A percentile compares a stretch with the other conserved stretches of the same genome.
Evolutionary conservation across 1,140 invertebrate genomes (phyloP).

Genomic region (Bilobella aurantiaca): DNA sequence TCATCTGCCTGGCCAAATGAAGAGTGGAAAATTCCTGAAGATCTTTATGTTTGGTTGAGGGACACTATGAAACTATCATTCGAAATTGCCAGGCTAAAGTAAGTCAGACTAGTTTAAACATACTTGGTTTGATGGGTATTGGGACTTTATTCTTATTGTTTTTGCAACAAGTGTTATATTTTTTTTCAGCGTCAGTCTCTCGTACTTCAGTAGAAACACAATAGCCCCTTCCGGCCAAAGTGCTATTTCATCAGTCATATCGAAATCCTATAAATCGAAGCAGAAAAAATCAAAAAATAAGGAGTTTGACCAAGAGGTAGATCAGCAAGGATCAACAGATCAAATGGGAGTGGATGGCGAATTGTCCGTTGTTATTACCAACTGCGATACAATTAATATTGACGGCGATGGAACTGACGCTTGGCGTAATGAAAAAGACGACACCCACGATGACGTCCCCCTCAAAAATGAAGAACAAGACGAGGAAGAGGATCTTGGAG

Average conservation of each 20-base stretch:
- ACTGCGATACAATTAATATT: too few relatives aligned
- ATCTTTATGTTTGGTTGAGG: not conserved
- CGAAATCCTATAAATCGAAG: not conserved
- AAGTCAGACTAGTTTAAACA: not conserved
- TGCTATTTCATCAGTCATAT: not conserved
- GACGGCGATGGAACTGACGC: too few relatives aligned
- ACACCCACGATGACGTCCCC: too few relatives aligned
- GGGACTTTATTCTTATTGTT: not conserved
- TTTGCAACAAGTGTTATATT: not conserved
- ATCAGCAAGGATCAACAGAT: not conserved
- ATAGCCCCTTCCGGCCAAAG: not conserved
- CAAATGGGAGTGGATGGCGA: not conserved
- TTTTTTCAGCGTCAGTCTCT: not conserved
- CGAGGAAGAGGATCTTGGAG: too few relatives aligned
- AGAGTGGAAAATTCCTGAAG: not conserved
- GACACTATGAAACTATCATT: slow-evolving; percentile 5
- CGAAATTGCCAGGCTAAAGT: not conserved
- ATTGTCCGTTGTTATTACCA: too few relatives aligned
- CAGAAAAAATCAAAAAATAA: not conserved
- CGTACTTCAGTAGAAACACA: not conserved
- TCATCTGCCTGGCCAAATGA: not conserved
- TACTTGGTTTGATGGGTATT: not conserved
- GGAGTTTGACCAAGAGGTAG: not conserved
- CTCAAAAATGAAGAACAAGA: too few relatives aligned
- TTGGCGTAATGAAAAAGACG: too few relatives aligned